Evolutionary conservation across 2,888 invertebrate species (phyloP).

Genomic region (Drosophila buzzatii): DNA sequence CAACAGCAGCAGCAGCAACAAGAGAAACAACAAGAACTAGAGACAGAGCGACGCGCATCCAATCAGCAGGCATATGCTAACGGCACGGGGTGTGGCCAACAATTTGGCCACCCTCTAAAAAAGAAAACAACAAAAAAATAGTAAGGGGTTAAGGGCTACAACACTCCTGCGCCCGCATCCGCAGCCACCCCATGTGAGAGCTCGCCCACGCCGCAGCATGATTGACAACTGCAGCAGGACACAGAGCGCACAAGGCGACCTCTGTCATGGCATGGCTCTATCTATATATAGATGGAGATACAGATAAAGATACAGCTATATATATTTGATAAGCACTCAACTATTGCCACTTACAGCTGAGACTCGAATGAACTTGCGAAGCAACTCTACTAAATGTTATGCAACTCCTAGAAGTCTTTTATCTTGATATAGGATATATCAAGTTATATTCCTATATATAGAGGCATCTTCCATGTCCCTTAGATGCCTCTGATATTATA

Average conservation of each 20-base stretch:
- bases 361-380: background rate
- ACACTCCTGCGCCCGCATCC: constrained; percentile 4
- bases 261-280: background rate
- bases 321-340: background rate
- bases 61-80: constrained; percentile 71
- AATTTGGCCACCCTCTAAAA: constrained; percentile 49
- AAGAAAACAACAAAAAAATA: background rate
- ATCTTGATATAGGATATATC: too few relatives aligned
- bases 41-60: constrained; percentile 55
- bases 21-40: constrained; percentile 11
- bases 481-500: too few relatives aligned
- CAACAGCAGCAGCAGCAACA: constrained; percentile 25
- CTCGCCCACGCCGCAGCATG: constrained; percentile 25
- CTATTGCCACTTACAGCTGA: background rate
- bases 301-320: background rate
- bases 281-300: background rate
- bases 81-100: constrained; percentile 67
- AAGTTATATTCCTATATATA: too few relatives aligned
- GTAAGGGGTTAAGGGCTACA: constrained; percentile 28
- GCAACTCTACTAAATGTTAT: background rate
- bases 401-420: background rate
- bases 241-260: background rate
- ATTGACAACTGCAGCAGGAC: constrained; percentile 49
- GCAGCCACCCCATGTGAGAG: background rate
- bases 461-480: too few relatives aligned